Percentiles rank a stretch among this genome's conserved stretches.
Conservation (phyloP, 2,888 invertebrate species). For the Tinea trinotella region DNA sequence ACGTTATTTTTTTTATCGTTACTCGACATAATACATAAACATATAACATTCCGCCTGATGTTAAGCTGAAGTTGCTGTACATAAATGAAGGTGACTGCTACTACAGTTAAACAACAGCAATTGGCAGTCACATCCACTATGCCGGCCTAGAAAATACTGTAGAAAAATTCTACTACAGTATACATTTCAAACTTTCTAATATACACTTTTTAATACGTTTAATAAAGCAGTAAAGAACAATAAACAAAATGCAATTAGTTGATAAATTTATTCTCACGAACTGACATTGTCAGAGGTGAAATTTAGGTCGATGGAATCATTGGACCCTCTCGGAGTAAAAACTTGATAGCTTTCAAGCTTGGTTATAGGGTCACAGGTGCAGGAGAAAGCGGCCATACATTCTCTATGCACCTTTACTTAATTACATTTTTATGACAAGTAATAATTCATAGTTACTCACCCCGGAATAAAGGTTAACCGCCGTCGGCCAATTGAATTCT, state of each 20-base stretch:
- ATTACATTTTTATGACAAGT: background rate
- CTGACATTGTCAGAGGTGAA: conserved; percentile 23
- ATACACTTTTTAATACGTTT: no score
- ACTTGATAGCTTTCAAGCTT: conserved; percentile 17
- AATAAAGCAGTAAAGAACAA: no score
- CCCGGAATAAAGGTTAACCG: background rate
- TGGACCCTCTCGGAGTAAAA: conserved; percentile 23
- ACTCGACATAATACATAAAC: no score
- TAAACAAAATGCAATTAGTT: background rate
- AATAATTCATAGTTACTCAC: background rate
- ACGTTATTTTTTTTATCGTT: no score
- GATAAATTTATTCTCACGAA: background rate
- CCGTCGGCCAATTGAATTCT: background rate
- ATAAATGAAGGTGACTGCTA: no score
- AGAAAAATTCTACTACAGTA: no score
- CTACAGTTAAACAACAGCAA: no score
- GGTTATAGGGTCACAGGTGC: conserved; percentile 24
- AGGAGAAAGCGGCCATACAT: conserved; percentile 31
- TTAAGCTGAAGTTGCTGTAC: no score
- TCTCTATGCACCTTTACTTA: background rate
- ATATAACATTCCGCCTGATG: no score
- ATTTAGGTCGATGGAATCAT: conserved; percentile 26
- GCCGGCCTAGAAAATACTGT: no score
- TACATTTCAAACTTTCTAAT: no score
- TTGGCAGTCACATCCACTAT: no score